Percentiles rank a stretch among this genome's conserved stretches.
Conservation (phyloP, 2,797 vertebrate genomes). For the Pseudomugil tenellus region DNA sequence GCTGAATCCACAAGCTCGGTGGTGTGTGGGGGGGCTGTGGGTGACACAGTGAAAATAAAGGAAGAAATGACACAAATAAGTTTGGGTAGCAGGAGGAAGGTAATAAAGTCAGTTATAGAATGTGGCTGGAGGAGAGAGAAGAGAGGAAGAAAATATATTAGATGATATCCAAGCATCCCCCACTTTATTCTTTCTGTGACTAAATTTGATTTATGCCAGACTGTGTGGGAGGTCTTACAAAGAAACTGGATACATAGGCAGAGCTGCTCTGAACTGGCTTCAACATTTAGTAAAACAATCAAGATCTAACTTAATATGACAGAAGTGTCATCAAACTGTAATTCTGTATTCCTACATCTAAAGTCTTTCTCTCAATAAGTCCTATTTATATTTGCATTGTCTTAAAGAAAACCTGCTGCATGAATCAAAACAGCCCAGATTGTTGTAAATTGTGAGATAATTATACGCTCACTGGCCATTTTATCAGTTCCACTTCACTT, state of each 20-base stretch:
- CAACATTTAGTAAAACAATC: conserved; percentile 12
- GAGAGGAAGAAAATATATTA: conserved; percentile 35
- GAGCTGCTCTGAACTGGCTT: conserved; percentile 12
- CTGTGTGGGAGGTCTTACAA: conserved; percentile 49
- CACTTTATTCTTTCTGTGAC: conserved; percentile 52
- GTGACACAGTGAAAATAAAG: conserved; percentile 40
- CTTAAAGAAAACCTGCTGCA: neutral
- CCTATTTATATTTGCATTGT: neutral
- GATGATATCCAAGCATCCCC: conserved; percentile 57
- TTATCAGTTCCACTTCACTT: too few species aligned
- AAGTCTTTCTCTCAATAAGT: neutral
- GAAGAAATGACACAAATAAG: conserved; percentile 58
- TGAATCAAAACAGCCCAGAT: neutral
- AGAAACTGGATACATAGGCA: conserved; percentile 40
- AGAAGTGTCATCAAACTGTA: neutral
- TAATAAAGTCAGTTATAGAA: conserved; percentile 50
- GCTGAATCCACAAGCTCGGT: conserved; percentile 56
- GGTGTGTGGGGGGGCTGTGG: conserved; percentile 3
- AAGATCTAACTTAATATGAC: conserved; percentile 7
- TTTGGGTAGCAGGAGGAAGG: conserved; percentile 30
- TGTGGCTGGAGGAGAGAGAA: conserved; percentile 36
- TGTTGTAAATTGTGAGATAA: neutral
- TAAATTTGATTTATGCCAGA: conserved; percentile 49
- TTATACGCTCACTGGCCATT: neutral
- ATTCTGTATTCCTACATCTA: conserved; percentile 18